Evolutionary conservation across 2,888 invertebrate species (phyloP), one percentile per base, ranked within the genome.

Genomic region (Tenthredo distinguenda): DNA sequence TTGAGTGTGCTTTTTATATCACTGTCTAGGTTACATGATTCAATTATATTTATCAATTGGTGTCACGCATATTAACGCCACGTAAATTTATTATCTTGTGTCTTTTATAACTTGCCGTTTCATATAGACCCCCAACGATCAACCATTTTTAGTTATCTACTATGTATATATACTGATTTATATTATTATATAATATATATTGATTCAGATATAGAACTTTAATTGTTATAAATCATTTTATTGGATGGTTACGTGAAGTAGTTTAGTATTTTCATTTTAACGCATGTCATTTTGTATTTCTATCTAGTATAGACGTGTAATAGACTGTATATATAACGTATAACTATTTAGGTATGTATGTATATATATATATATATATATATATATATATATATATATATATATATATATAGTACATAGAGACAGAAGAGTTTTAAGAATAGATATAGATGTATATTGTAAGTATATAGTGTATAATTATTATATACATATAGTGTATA

Each of bases 401-500:
- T 71, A 37, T 18, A 15, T 71, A n/a, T 37, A 34, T 15, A 50
- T 77, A 77, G 50, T 71, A 58, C 76, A 34, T 68, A 68, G 84
- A 84, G 76, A 62, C 72, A 40, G 58, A 37, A 84, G 40, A 77
- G 34, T 40, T 55, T 77, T 34, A 81, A 79, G 68, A 81, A 65
- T 81, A 65, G 34, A 58, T 62, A 34, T 77, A 77, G 37, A 79
- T 72, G 31, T 84, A 58, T 77, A 84, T 50, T 84, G 31, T 85
- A 37, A 47, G 58, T 84, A 31, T 37, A 83, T 84, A 68, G 34
- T 72, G 72, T 84, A 81, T 81, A 81, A 37, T 58, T 81, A 81
- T 81, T 77, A 84, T 47, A 85, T 79, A 85, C 40, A 81, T 40
- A 62, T 81, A 81, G 62, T 84, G 40, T 65, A 85, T 85, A 79